Evolutionary conservation across 92 coral and sea anemone species (phyloP).

Genomic region (Siderastrea siderea): DNA sequence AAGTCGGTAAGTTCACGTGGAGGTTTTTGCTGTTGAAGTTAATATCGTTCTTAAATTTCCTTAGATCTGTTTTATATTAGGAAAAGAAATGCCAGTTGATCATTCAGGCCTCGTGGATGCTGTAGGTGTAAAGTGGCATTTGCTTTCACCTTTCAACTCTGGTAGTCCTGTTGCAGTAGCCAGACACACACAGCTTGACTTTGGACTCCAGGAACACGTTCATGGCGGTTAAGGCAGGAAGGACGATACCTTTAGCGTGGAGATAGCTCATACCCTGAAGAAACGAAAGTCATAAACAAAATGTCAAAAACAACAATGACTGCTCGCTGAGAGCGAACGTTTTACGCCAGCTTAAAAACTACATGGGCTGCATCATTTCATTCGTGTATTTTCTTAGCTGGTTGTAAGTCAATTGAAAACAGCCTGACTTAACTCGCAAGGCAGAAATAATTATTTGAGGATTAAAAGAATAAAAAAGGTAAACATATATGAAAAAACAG

Average conservation of each 20-base stretch:
- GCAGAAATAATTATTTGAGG: too few species aligned
- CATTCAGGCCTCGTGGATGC: background rate
- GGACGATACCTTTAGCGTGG: constrained; percentile 98
- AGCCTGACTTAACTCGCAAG: too few species aligned
- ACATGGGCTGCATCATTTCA: too few species aligned
- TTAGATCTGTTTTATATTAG: background rate
- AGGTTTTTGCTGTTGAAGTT: too few species aligned
- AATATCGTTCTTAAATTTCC: too few species aligned
- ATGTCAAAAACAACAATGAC: background rate
- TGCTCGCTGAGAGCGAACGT: background rate
- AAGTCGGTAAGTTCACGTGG: background rate
- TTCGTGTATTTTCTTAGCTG: too few species aligned
- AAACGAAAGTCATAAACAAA: background rate
- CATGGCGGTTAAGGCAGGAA: constrained; percentile 95
- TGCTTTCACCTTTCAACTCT: constrained; percentile 84
- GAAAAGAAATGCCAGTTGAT: background rate
- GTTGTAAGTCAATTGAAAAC: too few species aligned
- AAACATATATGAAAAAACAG: too few species aligned
- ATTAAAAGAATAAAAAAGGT: too few species aligned
- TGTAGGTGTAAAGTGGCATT: background rate
- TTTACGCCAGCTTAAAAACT: too few species aligned
- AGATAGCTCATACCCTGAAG: constrained; percentile 96
- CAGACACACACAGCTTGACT: constrained; percentile 96
- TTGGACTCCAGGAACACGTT: constrained; percentile 97
- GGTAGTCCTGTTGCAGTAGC: constrained; percentile 83